These are phyloP conservation scores for Heliconius ismenius DNA, from an alignment of 2,888 invertebrate genomes.

Conservation along the genomic window DNA sequence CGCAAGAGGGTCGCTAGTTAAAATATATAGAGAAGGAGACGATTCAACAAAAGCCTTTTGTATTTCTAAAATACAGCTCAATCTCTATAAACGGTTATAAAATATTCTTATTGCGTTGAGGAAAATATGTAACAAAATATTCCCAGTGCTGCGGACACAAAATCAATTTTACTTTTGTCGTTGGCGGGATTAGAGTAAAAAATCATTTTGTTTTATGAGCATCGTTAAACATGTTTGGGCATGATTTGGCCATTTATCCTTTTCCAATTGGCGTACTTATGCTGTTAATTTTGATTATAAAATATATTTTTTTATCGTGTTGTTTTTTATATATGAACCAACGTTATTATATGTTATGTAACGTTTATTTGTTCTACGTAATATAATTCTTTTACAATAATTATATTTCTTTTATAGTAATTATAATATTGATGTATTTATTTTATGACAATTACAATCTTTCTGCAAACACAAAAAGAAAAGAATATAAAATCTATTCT, in stretches of 20 bases:
- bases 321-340: neutral
- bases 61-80: constrained; percentile 24
- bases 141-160: constrained; percentile 48
- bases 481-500: too few species aligned
- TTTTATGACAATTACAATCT: too few species aligned
- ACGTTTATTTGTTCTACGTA: too few species aligned
- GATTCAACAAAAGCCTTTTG: constrained; percentile 15
- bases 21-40: neutral
- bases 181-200: constrained; percentile 54
- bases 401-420: too few species aligned
- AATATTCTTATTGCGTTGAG: constrained; percentile 48
- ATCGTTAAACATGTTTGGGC: constrained; percentile 17
- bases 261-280: neutral
- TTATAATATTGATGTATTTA: too few species aligned
- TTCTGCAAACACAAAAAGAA: too few species aligned
- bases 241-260: constrained; percentile 17
- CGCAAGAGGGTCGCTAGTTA: too few species aligned
- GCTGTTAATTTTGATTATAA: constrained; percentile 3
- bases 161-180: constrained; percentile 55
- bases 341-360: too few species aligned
- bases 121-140: constrained; percentile 48
- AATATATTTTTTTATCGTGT: too few species aligned
- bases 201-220: constrained; percentile 42
- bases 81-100: constrained; percentile 37
- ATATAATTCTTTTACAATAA: too few species aligned